Evolutionary conservation across 1,140 invertebrate species (phyloP), one percentile per base, ranked within the genome.

Genomic region (Leptopilina boulardi): DNA sequence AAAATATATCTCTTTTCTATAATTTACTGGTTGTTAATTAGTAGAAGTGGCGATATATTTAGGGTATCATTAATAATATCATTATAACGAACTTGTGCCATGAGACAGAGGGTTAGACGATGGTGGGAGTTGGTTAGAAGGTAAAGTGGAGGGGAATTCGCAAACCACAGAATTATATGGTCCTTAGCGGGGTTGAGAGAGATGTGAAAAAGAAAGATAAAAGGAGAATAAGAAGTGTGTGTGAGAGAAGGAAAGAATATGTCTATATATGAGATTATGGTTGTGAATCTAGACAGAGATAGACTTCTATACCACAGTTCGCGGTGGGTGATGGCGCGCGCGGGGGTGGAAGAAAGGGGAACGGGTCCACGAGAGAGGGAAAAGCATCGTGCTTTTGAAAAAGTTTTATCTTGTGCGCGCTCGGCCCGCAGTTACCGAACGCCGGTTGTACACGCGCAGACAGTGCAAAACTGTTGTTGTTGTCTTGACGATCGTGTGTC

Each of bases 321-420:
- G 59, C 59, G 75, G 78, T 71, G 80, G 66, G 75, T 59, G 41
- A 38, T 9, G 34, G 34, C 9, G 42, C 76, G 73, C 72, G 72
- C 41, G 76, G 74, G 79, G 79, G 78, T 74, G 76, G 80, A 70
- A 74, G 79, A 75, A 77, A 73, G 72, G 9, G 74, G 71, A 8
- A n/a, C n/a, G 18, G 75, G 8, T 23, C n/a, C 44, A 75, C n/a
- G 9, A 80, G 82, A 82, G 85, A 84, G 83, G 85, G 85, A 78
- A 82, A 85, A 87, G 79, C 85, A 79, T 82, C 81, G 88, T 81
- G 88, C 88, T 91, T 91, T 90, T 89, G 84, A 89, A 91, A 91
- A 90, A 89, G 88, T 90, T 90, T 89, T 90, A 89, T 91, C 88
- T 89, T 87, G 84, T 84, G 85, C 85, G 87, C 85, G 81, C 86